A percentile compares a stretch with the other conserved stretches of the same genome.
These are phyloP conservation scores for Drepanosiphum platanoidis DNA, from an alignment of 2,888 invertebrate species.

Conservation along the genomic window DNA sequence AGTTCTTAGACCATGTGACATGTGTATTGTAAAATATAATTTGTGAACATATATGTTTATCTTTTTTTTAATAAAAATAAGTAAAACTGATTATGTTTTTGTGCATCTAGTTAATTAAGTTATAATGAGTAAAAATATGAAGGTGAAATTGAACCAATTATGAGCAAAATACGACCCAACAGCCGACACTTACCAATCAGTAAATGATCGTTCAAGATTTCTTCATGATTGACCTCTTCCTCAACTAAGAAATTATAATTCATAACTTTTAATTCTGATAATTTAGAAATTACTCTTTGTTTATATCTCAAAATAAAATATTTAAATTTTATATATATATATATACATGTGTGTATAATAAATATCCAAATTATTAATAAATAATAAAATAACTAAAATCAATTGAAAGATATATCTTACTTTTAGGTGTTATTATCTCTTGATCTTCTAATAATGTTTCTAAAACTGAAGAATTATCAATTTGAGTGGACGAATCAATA, in stretches of 20 bases:
- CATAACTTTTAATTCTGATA: conserved; percentile 42
- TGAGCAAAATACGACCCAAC: conserved; percentile 39
- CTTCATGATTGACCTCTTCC: conserved; percentile 54
- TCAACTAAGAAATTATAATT: conserved; percentile 61
- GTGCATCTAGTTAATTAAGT: conserved; percentile 33
- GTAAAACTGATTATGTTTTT: not conserved
- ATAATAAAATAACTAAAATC: not conserved
- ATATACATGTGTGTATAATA: too few relatives aligned
- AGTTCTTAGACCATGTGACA: not conserved
- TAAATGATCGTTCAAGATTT: conserved; percentile 53
- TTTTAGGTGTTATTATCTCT: conserved; percentile 44
- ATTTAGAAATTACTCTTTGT: conserved; percentile 5
- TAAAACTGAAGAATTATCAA: conserved; percentile 47
- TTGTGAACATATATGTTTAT: not conserved
- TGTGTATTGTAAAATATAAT: not conserved
- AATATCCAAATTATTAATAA: not conserved
- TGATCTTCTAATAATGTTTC: conserved; percentile 53
- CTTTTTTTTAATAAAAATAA: not conserved
- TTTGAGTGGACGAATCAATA: conserved; percentile 43
- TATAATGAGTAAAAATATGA: conserved; percentile 53
- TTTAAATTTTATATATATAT: not conserved
- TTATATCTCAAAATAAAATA: conserved; percentile 1
- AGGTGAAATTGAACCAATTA: conserved; percentile 45
- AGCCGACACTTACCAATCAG: conserved; percentile 54
- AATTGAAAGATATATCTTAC: conserved; percentile 36